Base-by-base conservation (phyloP, 1,140 invertebrate species). In the Caenorhabditis inopinata region DNA sequence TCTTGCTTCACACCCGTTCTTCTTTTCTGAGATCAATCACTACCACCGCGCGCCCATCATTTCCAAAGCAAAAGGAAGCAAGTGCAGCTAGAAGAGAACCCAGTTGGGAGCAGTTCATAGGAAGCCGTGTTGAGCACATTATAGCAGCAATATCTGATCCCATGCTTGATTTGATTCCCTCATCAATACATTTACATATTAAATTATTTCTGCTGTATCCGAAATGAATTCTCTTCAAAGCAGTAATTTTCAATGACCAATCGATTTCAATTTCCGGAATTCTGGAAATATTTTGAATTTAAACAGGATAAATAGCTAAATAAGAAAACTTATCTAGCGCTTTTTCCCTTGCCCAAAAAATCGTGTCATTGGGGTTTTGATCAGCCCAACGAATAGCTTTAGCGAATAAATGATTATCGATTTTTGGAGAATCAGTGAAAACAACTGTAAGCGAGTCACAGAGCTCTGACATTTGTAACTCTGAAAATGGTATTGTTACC, bases 381-480 rank as follows among this genome's bases (percentile, higher is more conserved):
- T 68, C 58, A 18, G 58, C 58, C 58, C 58, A 68, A 7, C 58
- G 58, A 21, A 68, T 68, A 6, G 58, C 58, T 38, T 68, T 68
- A n/a, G 58, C 58, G 21, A 68, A 68, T 18, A 68, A 18, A 21
- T 68, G 58, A 68, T 68, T 32, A 3, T 68, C 58, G n/a, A 68
- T 68, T 68, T 29, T 68, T 2, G 58, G 58, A 11, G 58, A 68
- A 42, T 42, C 32, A 21, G 58, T 68, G 32, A 42, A 68, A 0
- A 68, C 58, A 6, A 68, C 58, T 9, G 32, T 16, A 2, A 68
- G n/a, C 1, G 58, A 68, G 12, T 68, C 32, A 42, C 58, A 68
- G 11, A 42, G n/a, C 38, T 68, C 58, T 2, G 58, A 68, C 58
- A 68, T 68, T n/a, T n/a, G n/a, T n/a, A n/a, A n/a, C n/a, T 68